Evolutionary conservation across 2,888 invertebrate species (phyloP).

Genomic region (Thelaira solivaga): DNA sequence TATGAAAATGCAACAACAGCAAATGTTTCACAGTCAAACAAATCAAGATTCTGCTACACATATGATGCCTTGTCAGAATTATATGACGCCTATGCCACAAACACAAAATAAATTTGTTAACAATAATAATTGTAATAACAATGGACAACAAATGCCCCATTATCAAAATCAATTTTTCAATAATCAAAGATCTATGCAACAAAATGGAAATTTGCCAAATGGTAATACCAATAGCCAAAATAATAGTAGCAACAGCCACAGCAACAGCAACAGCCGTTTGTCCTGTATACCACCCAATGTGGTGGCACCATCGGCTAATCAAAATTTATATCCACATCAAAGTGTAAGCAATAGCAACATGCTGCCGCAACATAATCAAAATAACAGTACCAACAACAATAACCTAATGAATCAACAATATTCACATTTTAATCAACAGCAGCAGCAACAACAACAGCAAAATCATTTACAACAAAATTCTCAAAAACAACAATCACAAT

Average conservation of each 20-base stretch:
- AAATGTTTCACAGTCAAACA: conserved; percentile 52
- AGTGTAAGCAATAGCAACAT: conserved; percentile 64
- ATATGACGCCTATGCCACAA: conserved; percentile 59
- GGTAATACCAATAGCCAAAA: conserved; percentile 62
- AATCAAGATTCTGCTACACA: conserved; percentile 39
- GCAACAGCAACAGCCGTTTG: not conserved
- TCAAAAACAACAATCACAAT: conserved; percentile 12
- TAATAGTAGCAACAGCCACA: not conserved
- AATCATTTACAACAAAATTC: conserved; percentile 11
- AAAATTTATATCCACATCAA: conserved; percentile 62
- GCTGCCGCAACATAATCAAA: conserved; percentile 62
- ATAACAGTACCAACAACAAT: conserved; percentile 65
- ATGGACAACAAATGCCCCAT: conserved; percentile 55
- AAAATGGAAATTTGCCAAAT: conserved; percentile 69
- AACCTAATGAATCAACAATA: conserved; percentile 29
- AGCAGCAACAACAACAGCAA: conserved; percentile 52
- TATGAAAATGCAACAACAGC: conserved; percentile 56
- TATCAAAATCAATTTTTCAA: conserved; percentile 57
- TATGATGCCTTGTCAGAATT: conserved; percentile 60
- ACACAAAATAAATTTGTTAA: conserved; percentile 52
- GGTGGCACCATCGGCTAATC: conserved; percentile 64
- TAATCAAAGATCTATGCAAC: conserved; percentile 46
- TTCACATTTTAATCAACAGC: conserved; percentile 22
- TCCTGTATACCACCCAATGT: conserved; percentile 56
- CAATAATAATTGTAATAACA: conserved; percentile 60